These are phyloP conservation scores for Crenuchus spilurus DNA, from an alignment of 2,797 vertebrate species.

Conservation along the genomic window DNA sequence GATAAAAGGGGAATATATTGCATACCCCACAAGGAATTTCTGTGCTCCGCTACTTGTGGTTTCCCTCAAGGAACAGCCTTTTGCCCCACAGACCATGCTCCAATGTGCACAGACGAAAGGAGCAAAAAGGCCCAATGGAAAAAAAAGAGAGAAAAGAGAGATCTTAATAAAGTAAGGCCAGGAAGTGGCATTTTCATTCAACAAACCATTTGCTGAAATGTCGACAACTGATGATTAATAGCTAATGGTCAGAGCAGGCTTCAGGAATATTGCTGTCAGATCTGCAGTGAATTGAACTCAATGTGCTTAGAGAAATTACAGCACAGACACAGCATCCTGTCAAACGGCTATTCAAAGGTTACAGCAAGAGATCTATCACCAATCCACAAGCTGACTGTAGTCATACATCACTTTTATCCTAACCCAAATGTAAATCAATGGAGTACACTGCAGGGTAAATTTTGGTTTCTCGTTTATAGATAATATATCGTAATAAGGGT, in stretches of 20 bases:
- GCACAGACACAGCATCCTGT: no score
- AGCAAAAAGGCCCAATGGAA: neutral
- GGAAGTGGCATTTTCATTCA: conserved; percentile 16
- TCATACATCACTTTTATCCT: no score
- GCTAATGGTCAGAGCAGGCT: neutral
- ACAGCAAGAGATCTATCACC: no score
- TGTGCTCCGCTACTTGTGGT: conserved; percentile 56
- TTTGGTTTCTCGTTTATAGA: no score
- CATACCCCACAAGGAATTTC: conserved; percentile 56
- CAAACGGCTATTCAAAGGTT: no score
- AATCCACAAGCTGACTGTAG: no score
- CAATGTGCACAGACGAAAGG: conserved; percentile 53
- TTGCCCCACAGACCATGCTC: conserved; percentile 54
- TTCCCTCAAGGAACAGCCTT: conserved; percentile 50
- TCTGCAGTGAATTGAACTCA: neutral
- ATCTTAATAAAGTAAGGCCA: conserved; percentile 12
- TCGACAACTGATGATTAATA: conserved; percentile 1
- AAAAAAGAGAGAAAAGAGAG: neutral
- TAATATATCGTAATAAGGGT: no score
- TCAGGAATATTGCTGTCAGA: neutral
- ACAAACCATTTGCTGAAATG: conserved; percentile 7
- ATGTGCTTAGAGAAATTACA: neutral
- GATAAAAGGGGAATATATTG: conserved; percentile 46
- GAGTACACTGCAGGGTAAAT: no score
- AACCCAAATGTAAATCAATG: no score